Percentiles rank a stretch among this genome's conserved stretches.
phyloP scores from a whole-genome alignment of 1,140 invertebrate species.

The Dendrolimus kikuchii region DNA sequence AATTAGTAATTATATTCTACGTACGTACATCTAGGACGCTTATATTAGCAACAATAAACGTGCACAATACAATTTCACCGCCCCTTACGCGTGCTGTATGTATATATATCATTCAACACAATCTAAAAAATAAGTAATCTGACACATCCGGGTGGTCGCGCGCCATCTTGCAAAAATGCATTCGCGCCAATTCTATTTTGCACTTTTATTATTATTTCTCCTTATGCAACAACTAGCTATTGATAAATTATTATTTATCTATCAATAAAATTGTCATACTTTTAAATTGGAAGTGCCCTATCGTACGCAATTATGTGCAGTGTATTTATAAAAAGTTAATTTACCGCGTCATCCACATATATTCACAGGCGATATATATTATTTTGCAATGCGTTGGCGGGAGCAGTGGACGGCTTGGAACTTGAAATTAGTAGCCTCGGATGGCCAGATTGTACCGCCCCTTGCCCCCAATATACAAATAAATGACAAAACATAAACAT shows the following conservation, averaged over 20 bases:
- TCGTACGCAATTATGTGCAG: not conserved
- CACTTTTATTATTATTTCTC: conserved; percentile 44
- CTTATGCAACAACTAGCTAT: conserved; percentile 45
- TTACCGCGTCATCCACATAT: too few species aligned
- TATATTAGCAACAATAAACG: conserved; percentile 45
- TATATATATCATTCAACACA: conserved; percentile 14
- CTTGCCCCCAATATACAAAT: too few species aligned
- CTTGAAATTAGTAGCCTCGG: too few species aligned
- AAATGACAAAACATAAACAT: too few species aligned
- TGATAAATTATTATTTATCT: conserved; percentile 24
- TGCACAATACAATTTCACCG: conserved; percentile 43
- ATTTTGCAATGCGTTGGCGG: too few species aligned
- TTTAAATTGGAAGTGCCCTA: conserved; percentile 22
- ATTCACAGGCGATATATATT: too few species aligned
- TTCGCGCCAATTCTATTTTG: conserved; percentile 42
- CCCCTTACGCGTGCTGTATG: conserved; percentile 1
- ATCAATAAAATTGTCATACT: conserved; percentile 33
- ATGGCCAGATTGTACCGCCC: too few species aligned
- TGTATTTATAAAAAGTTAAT: too few species aligned
- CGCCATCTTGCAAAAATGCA: conserved; percentile 14
- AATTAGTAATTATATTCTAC: conserved; percentile 36
- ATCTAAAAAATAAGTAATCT: conserved; percentile 23
- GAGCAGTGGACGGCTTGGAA: too few species aligned
- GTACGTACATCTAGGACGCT: conserved; percentile 48
- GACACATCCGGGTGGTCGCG: conserved; percentile 11